These are phyloP conservation scores for Porites rus DNA, from an alignment of 92 coral and sea anemone species.

Conservation along the genomic window DNA sequence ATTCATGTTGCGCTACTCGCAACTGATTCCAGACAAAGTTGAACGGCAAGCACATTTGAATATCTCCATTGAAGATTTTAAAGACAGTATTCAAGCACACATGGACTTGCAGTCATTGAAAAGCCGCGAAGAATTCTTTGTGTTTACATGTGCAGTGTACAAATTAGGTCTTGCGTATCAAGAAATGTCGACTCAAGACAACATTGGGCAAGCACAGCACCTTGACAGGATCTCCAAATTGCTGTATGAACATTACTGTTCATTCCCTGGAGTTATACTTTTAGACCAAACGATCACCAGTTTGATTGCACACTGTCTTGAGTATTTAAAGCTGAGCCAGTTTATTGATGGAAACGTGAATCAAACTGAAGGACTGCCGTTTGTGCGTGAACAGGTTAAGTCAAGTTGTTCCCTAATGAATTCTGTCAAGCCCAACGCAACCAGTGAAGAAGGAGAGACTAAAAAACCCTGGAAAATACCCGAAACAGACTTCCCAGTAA, in stretches of 20 bases:
- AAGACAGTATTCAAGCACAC: constrained; percentile 93
- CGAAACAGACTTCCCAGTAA: background rate
- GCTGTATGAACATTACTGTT: constrained; percentile 89
- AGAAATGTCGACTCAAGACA: constrained; percentile 26
- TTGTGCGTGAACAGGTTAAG: background rate
- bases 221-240: constrained; percentile 60
- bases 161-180: constrained; percentile 68
- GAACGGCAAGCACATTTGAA: constrained; percentile 59
- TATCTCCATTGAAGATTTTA: constrained; percentile 76
- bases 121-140: constrained; percentile 91
- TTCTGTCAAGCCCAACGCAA: background rate
- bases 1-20: constrained; percentile 78
- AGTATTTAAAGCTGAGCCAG: constrained; percentile 60
- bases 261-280: constrained; percentile 60
- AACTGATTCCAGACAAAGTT: constrained; percentile 48
- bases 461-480: background rate
- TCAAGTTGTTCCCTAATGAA: background rate
- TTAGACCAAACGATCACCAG: constrained; percentile 53
- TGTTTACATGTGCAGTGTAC: constrained; percentile 82
- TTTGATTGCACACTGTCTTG: constrained; percentile 52
- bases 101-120: constrained; percentile 74
- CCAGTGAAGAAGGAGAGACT: background rate
- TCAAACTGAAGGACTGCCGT: background rate
- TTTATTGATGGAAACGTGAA: constrained; percentile 24
- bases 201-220: constrained; percentile 38